Evolutionary conservation across 1,140 invertebrate genomes (phyloP), one percentile per base, ranked within the genome.

Genomic region (Riptortus pedestris): DNA sequence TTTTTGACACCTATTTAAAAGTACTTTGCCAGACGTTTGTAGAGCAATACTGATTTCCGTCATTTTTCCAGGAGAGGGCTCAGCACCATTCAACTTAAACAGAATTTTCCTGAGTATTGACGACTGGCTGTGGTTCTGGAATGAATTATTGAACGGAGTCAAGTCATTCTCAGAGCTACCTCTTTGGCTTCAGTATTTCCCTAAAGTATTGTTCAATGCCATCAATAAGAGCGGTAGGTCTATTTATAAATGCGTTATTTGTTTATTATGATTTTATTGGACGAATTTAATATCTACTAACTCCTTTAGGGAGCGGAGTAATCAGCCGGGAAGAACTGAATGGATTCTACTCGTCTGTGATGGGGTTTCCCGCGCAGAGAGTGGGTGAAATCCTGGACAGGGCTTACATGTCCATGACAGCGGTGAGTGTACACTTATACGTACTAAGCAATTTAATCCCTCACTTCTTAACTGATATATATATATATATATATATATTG

Each of bases 161-260:
- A 78, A 76, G 63, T 77, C 77, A 64, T 77, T 85, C 59, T 72
- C 77, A 4, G 80, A 84, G 28, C 76, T 86, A 48, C 85, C 85
- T 0, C 74, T 86, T 2, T 87, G 85, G 77, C 72, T 87, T 11
- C 84, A 86, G 70, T 84, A 85, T 71, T 79, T 86, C 62, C 82
- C 83, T 66, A 85, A 84, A 75, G 82, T 86, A 65, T 71, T 87
- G 38, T 87, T 85, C 72, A 80, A 83, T 71, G 82, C 84, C 18
- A 82, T 86, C 59, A 85, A 87, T 70, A 81, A 79, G 75, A 79
- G 76, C 66, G 79, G 83, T 84, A 73, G 77, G 28, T 64, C 16
- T 62, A 47, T 2, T 45, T 14, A 14, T 7, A 7, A 9, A 24
- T 58, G 3, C 7, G 11, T 58, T 16, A 18, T 58, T 12, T 18